Percentiles rank a stretch among this genome's conserved stretches.
These are phyloP conservation scores for Drosophila mimetica DNA, from an alignment of 2,888 invertebrate genomes.

Conservation along the genomic window DNA sequence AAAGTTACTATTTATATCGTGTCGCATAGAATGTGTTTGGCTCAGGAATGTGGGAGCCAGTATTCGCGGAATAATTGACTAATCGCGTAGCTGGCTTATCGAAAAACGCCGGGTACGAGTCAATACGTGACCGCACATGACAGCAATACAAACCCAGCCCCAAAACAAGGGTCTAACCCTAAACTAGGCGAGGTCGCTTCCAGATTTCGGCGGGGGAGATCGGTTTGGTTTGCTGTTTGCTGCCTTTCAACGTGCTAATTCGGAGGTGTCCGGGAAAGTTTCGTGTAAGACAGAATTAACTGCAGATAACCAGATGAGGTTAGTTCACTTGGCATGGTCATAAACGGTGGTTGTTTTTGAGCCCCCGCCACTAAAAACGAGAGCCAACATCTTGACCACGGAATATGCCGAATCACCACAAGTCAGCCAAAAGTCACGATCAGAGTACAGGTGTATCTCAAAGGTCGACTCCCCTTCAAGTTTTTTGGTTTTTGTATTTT, in stretches of 20 bases:
- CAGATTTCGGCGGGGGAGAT: too few relatives aligned
- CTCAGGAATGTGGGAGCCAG: slow-evolving; percentile 5
- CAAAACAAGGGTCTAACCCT: background rate
- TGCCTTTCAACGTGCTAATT: slow-evolving; percentile 28
- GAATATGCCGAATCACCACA: background rate
- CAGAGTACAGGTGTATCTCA: slow-evolving; percentile 2
- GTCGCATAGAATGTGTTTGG: background rate
- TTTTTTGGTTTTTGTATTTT: too few relatives aligned
- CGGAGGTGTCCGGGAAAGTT: slow-evolving; percentile 14
- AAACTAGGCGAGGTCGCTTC: background rate
- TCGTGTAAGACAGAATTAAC: slow-evolving; percentile 15
- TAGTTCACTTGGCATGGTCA: slow-evolving; percentile 14
- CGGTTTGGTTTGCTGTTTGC: slow-evolving; percentile 2
- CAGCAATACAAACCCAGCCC: too few relatives aligned
- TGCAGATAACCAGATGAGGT: slow-evolving; percentile 32
- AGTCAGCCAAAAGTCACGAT: slow-evolving; percentile 3
- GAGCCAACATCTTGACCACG: background rate
- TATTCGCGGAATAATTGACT: slow-evolving; percentile 9
- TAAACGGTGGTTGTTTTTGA: slow-evolving; percentile 13
- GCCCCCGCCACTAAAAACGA: background rate
- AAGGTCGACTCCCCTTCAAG: background rate
- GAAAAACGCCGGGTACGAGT: background rate
- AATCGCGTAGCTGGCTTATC: background rate
- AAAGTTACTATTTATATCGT: too few relatives aligned
- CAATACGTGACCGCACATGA: slow-evolving; percentile 1